phyloP scores from a whole-genome alignment of 2,113 vertebrate species.

The Gavialis gangeticus region DNA sequence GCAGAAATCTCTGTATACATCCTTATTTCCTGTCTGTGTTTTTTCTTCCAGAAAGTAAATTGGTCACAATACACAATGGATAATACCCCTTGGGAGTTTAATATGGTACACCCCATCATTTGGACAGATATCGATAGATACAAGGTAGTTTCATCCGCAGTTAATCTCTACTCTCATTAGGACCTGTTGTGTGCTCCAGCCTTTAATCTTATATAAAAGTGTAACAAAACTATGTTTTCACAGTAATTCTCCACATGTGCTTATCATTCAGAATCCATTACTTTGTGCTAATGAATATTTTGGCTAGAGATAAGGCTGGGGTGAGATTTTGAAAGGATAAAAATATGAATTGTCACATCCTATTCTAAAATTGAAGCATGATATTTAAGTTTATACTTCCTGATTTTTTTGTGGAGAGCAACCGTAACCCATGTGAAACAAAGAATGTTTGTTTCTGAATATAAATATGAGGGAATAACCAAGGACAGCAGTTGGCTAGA shows the following conservation, averaged over 20 bases:
- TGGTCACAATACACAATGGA: not conserved
- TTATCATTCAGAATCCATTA: slow-evolving; percentile 30
- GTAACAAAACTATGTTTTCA: slow-evolving; percentile 13
- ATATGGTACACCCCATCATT: slow-evolving; percentile 26
- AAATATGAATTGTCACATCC: slow-evolving; percentile 17
- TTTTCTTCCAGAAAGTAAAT: slow-evolving; percentile 26
- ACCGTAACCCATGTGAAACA: not conserved
- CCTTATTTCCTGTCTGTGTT: slow-evolving; percentile 40
- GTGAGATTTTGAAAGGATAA: slow-evolving; percentile 58
- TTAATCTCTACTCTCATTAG: slow-evolving; percentile 43
- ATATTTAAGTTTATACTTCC: not conserved
- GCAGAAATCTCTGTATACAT: not conserved
- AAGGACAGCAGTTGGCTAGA: not conserved
- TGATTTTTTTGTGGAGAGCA: slow-evolving; percentile 16
- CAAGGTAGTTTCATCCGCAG: slow-evolving; percentile 14
- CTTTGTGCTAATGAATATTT: slow-evolving; percentile 55
- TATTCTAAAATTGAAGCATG: slow-evolving; percentile 22
- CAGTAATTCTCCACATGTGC: slow-evolving; percentile 11
- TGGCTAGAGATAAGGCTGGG: slow-evolving; percentile 43
- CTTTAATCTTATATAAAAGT: not conserved
- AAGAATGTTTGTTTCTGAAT: not conserved
- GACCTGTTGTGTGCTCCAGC: slow-evolving; percentile 26
- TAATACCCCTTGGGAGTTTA: not conserved
- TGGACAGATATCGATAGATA: slow-evolving; percentile 9
- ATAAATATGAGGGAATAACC: not conserved